Base-by-base conservation (phyloP, 2,797 vertebrate species). In the Sphenodon punctatus region DNA sequence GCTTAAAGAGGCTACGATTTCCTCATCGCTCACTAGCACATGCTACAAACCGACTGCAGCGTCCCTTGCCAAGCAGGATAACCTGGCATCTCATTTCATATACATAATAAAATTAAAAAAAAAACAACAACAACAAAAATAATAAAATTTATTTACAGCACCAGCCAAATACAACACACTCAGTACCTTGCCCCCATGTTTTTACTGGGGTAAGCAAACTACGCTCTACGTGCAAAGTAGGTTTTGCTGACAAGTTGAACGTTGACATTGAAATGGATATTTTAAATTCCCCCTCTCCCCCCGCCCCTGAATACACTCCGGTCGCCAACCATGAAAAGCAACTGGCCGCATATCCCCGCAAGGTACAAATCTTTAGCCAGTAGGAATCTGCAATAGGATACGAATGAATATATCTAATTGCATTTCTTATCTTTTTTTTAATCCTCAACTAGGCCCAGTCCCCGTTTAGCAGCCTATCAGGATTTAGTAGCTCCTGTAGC, bases 21-120 rank as follows among this genome's bases (percentile, higher is more conserved):
- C 58, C 49, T 84, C 79, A n/a, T 8, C 5, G 3, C 15, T 53
- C 49, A 27, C 85, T 70, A 70, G 7, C 4, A 46, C 27, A 16
- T 75, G n/a, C 70, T 4, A 22, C 88, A 87, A 87, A 85, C 88
- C 89, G 88, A 9, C 25, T 5, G 55, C 70, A 12, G 45, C 51
- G 48, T 66, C 79, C 3, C 2, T 46, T 34, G 69, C 90, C 83
- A 90, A 90, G 72, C 0, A 0, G 88, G 83, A 51, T 14, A 55
- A 41, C 79, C 68, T 0, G 0, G 25, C 49, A 4, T 49, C 32
- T 23, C 38, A 71, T 80, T n/a, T n/a, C n/a, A n/a, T n/a, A n/a
- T n/a, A n/a, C n/a, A n/a, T n/a, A n/a, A n/a, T n/a, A n/a, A n/a
- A n/a, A n/a, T n/a, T n/a, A n/a, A n/a, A n/a, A n/a, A n/a, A n/a